Conservation (phyloP, 2,888 invertebrate genomes). For the Octonoba sinensis region DNA sequence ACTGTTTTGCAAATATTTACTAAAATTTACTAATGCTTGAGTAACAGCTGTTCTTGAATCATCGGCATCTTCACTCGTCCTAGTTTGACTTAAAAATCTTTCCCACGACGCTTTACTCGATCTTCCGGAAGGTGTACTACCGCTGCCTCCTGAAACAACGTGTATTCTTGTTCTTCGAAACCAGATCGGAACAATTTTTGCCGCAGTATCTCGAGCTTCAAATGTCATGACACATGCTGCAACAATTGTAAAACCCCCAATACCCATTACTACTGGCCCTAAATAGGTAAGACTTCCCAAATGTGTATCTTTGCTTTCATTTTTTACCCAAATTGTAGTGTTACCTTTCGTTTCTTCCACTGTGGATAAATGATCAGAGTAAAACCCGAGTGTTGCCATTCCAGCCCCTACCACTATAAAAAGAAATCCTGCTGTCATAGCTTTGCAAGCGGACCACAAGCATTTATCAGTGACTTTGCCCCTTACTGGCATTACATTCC, state of each 20-base stretch:
- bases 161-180: slow-evolving; percentile 59
- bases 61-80: slow-evolving; percentile 44
- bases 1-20: slow-evolving; percentile 60
- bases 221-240: slow-evolving; percentile 74
- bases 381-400: slow-evolving; percentile 81
- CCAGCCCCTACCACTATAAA: slow-evolving; percentile 89
- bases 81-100: slow-evolving; percentile 52
- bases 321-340: slow-evolving; percentile 68
- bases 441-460: slow-evolving; percentile 94
- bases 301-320: slow-evolving; percentile 67
- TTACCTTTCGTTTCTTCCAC: slow-evolving; percentile 65
- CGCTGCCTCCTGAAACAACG: slow-evolving; percentile 50
- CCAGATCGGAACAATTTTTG: slow-evolving; percentile 69
- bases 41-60: slow-evolving; percentile 58
- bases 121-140: slow-evolving; percentile 52
- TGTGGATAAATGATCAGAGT: slow-evolving; percentile 68
- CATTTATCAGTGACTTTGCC: slow-evolving; percentile 87
- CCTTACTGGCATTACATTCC: slow-evolving; percentile 60
- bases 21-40: slow-evolving; percentile 61
- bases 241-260: slow-evolving; percentile 74
- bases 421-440: slow-evolving; percentile 86
- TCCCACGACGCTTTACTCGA: slow-evolving; percentile 65
- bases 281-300: slow-evolving; percentile 70
- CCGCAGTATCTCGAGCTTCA: slow-evolving; percentile 73
- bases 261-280: slow-evolving; percentile 74